A percentile compares a stretch with the other conserved stretches of the same genome.
Conservation (phyloP, 2,888 invertebrate species). For the Drosophila barbarae region DNA sequence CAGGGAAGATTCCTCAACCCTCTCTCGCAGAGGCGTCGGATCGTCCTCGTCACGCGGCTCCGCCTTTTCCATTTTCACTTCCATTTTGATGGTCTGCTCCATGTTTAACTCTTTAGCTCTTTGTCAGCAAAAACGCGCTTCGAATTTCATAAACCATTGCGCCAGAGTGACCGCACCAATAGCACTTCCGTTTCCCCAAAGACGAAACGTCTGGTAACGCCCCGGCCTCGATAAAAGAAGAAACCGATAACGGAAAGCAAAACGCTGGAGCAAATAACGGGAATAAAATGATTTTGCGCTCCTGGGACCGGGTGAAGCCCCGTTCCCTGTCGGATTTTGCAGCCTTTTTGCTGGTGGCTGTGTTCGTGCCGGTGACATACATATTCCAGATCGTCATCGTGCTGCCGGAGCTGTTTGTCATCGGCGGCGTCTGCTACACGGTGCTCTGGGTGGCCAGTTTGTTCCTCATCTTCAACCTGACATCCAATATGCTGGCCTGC, state of each 20-base stretch:
- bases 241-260: too few relatives aligned
- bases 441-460: conserved; percentile 84
- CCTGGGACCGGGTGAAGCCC: conserved; percentile 56
- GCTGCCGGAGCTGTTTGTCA: conserved; percentile 84
- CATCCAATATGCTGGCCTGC: conserved; percentile 88
- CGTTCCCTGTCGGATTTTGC: conserved; percentile 68
- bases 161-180: too few relatives aligned
- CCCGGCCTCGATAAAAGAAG: not conserved
- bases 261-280: conserved; percentile 18
- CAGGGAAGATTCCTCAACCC: not conserved
- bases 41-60: conserved; percentile 21
- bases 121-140: not conserved
- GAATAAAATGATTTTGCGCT: conserved; percentile 59
- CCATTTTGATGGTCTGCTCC: conserved; percentile 15
- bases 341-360: conserved; percentile 68
- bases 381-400: conserved; percentile 84
- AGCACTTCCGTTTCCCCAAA: not conserved
- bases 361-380: conserved; percentile 76
- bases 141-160: not conserved
- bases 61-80: conserved; percentile 8
- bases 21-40: conserved; percentile 17
- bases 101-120: not conserved
- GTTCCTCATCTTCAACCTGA: conserved; percentile 88
- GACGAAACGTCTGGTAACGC: not conserved
- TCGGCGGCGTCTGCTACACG: conserved; percentile 81